These are phyloP conservation scores for Moxostoma hubbsi DNA, from an alignment of 2,797 vertebrate species.

Conservation along the genomic window DNA sequence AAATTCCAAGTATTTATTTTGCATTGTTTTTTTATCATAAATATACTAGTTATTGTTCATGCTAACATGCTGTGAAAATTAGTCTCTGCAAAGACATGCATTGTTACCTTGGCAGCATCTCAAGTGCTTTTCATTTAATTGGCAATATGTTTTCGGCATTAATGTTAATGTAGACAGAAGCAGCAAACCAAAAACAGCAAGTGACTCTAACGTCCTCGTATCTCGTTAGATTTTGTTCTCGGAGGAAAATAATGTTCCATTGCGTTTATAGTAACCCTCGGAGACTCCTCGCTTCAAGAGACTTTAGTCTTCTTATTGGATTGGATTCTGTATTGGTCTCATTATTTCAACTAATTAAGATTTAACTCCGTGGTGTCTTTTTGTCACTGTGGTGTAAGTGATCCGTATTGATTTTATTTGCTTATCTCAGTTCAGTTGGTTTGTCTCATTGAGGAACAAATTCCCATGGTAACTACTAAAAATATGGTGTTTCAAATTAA, in stretches of 20 bases:
- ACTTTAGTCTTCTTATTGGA: slow-evolving; percentile 47
- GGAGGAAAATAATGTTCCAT: neutral
- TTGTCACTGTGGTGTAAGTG: slow-evolving; percentile 72
- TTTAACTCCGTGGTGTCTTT: slow-evolving; percentile 68
- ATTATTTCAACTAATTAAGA: slow-evolving; percentile 75
- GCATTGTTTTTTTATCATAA: no score
- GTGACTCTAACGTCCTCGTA: slow-evolving; percentile 7
- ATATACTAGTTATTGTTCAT: neutral
- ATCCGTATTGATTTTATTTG: slow-evolving; percentile 74
- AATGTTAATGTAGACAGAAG: slow-evolving; percentile 6
- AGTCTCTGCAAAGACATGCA: neutral
- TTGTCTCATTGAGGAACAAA: slow-evolving; percentile 59
- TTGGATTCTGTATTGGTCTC: slow-evolving; percentile 65
- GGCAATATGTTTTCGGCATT: neutral
- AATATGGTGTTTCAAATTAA: slow-evolving; percentile 37
- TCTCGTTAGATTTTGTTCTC: slow-evolving; percentile 18
- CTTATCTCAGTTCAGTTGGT: slow-evolving; percentile 71
- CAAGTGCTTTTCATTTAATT: slow-evolving; percentile 31
- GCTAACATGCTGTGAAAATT: neutral
- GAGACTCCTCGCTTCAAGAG: slow-evolving; percentile 47
- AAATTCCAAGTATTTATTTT: no score
- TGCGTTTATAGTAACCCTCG: neutral
- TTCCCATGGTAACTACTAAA: slow-evolving; percentile 52
- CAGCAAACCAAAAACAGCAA: neutral
- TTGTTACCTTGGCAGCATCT: neutral